Base-by-base conservation (phyloP, 2,113 vertebrate genomes). In the Arenaria interpres region DNA sequence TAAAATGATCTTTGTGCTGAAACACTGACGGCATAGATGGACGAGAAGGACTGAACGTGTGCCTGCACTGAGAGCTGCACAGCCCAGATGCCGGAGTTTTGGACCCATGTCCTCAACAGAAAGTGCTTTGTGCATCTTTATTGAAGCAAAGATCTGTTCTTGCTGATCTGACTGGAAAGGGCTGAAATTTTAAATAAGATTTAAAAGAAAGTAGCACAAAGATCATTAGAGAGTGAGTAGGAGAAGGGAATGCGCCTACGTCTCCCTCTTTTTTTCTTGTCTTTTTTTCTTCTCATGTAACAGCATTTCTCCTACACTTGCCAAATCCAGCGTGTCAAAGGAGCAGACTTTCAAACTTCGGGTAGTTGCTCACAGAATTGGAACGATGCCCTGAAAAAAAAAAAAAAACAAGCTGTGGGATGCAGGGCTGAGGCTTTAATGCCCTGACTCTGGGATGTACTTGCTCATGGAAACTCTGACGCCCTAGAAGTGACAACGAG, bases 191-290 rank as follows among this genome's bases (percentile, higher is more conserved):
- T 89, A 87, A 93, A 60, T 64, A n/a, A 79, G 45, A 51, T 79
- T 85, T 79, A 30, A 62, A 90, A 92, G 33, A 43, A 89, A 90
- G 85, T 20, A 79, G 33, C 73, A 87, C 94, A 93, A 95, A 87
- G 77, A 59, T 76, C 62, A 41, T 66, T 92, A 64, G 73, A 46
- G 62, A 92, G 25, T 0, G 71, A 96, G 96, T 96, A 91, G 95
- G 96, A 96, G 89, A 95, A 67, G 62, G 57, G 94, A 97, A 97
- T 93, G 93, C 95, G 95, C 89, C 74, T 95, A 51, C 66, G 85
- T 72, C 35, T 68, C 6, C 4, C 15, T 39, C 63, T 77, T 48
- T 35, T 51, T 24, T 62, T 46, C 39, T 63, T 4, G 33, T 43
- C 5, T 46, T 63, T 67, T 51, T 56, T 59, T 30, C 33, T 62